phyloP scores from a whole-genome alignment of 1,140 invertebrate genomes.

The Sinella curviseta region DNA sequence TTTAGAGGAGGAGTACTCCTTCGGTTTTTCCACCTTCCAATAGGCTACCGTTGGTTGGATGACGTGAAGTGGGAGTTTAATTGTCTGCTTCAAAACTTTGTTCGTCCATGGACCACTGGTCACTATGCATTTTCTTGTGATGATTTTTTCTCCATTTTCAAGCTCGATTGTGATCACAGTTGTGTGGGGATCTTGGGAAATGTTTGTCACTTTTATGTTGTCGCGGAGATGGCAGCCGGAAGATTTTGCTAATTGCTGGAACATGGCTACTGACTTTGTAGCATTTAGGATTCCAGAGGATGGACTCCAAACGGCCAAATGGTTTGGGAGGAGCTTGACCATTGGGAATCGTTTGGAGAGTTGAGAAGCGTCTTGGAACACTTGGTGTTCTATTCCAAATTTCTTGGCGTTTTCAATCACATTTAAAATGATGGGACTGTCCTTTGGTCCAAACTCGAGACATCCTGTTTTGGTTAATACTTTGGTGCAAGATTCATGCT shows the following conservation, averaged over 20 bases:
- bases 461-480: conserved; percentile 36
- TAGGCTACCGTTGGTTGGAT: conserved; percentile 39
- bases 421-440: conserved; percentile 4
- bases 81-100: conserved; percentile 23
- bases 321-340: conserved; percentile 29
- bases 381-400: conserved; percentile 20
- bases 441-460: conserved; percentile 31
- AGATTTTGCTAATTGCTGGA: conserved; percentile 31
- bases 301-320: conserved; percentile 39
- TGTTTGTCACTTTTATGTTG: conserved; percentile 31
- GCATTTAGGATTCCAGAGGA: conserved; percentile 43
- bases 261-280: conserved; percentile 37
- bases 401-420: conserved; percentile 33
- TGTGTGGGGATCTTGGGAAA: not conserved
- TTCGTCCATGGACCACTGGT: conserved; percentile 45
- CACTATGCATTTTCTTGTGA: conserved; percentile 37
- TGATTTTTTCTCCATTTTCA: too few species aligned
- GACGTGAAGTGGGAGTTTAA: conserved; percentile 30
- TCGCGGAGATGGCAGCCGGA: conserved; percentile 33
- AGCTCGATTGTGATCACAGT: too few species aligned
- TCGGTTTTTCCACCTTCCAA: conserved; percentile 38
- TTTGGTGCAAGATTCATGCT: conserved; percentile 34
- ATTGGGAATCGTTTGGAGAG: conserved; percentile 33
- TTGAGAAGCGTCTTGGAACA: conserved; percentile 22
- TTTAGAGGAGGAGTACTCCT: not conserved